Evolutionary conservation across 2,797 vertebrate species (phyloP), one percentile per base, ranked within the genome.

Genomic region (Gymnocypris eckloni): DNA sequence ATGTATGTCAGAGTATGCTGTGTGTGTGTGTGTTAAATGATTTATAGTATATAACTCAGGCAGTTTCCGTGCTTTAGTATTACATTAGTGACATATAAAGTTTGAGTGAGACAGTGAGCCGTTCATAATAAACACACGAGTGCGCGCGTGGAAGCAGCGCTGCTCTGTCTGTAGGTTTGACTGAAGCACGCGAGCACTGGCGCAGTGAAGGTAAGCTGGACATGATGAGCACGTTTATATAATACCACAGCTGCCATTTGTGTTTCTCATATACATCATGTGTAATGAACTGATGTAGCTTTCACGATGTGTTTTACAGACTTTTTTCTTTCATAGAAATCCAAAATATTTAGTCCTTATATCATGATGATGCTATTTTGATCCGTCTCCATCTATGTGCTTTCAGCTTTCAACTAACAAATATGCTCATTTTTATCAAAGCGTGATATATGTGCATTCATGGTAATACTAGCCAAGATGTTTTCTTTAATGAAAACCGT

Each of bases 141-240:
- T 4, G 2, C 61, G 15, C 45, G 10, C 12, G 4, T n/a, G 33
- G 20, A 10, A 9, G 28, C 33, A n/a, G 43, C 59, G 59, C 28
- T 11, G 20, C 59, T 13, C 18, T 52, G 52, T 43, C 2, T 69
- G 11, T 48, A 66, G 73, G 15, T 25, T 2, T 45, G n/a, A 45
- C 4, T 18, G 16, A 72, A 33, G 52, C 1, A 52, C 33, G 33
- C 33, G 33, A 33, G 33, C 33, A 3, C 33, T 33, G 33, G 33
- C 33, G 2, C n/a, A 33, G 52, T 45, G n/a, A 72, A 82, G 81
- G 81, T 82, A 82, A 73, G 69, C 39, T 18, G n/a, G 1, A 22
- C 7, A 39, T 6, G 8, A 15, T 22, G 16, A n/a, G 11, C 5
- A 16, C 8, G 70, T 72, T 48, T 72, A 1, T 15, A 22, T 11